Evolutionary conservation across 2,888 invertebrate genomes (phyloP), one percentile per base, ranked within the genome.

Genomic region (Carterocephalus palaemon): DNA sequence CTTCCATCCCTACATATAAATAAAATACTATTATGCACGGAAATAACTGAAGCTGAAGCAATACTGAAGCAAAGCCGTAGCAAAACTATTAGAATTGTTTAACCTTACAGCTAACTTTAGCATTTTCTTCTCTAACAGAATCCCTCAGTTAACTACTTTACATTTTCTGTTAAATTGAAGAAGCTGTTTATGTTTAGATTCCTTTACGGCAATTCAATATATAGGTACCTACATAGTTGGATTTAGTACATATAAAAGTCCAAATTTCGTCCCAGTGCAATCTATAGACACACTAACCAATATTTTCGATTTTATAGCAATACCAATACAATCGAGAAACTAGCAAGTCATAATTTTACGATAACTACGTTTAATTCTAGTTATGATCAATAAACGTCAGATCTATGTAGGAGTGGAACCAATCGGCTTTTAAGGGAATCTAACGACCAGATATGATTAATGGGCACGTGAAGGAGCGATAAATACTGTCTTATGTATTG

Each of bases 341-440:
- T n/a, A n/a, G n/a, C 13, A 8, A 10, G 38, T 28, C 29, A 39
- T 29, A 29, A 13, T 39, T 37, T 29, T 29, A 39, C 20, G 38
- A 29, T 39, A 26, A 39, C 38, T 39, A 13, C 28, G 20, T 13
- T 29, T 39, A 39, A 39, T 29, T 20, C 28, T 19, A 39, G 16
- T 39, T 39, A 39, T 29, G 9, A 20, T 8, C 38, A 28, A 39
- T 39, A 29, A 39, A 39, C 38, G 38, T 39, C 38, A 39, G 8
- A 22, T 7, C 9, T 20, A 9, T 19, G 22, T 39, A 31, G 39
- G 39, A 29, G 39, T 39, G 39, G 38, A 38, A 28, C 20, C 39
- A 29, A 29, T 39, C 15, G 22, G 39, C 15, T 39, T 38, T 38
- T 17, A 20, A 38, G 19, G 13, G 29, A 39, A 29, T 39, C 29